These are phyloP conservation scores for Halesus radiatus DNA, from an alignment of 1,140 invertebrate species.

Conservation along the genomic window DNA sequence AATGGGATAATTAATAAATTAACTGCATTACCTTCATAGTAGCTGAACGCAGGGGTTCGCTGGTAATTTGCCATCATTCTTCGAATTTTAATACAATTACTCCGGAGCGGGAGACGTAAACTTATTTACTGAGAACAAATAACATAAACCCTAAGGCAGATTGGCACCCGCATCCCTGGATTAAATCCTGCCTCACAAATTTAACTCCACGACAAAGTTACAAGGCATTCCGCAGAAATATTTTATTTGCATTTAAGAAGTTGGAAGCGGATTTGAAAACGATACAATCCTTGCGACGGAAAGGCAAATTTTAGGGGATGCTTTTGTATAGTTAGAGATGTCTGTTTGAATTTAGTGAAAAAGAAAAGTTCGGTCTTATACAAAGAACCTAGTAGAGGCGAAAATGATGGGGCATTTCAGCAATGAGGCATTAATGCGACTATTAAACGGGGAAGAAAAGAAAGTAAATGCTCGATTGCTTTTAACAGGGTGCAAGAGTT, in stretches of 20 bases:
- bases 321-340: background rate
- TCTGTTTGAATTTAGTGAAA: slow-evolving; percentile 26
- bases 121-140: slow-evolving; percentile 43
- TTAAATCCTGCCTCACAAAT: background rate
- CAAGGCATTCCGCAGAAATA: background rate
- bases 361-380: slow-evolving; percentile 16
- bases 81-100: slow-evolving; percentile 41
- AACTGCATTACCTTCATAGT: slow-evolving; percentile 32
- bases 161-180: slow-evolving; percentile 40
- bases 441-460: slow-evolving; percentile 32
- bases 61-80: slow-evolving; percentile 39
- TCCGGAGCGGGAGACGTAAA: slow-evolving; percentile 37
- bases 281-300: background rate
- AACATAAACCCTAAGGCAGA: slow-evolving; percentile 33
- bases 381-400: slow-evolving; percentile 14
- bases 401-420: slow-evolving; percentile 37
- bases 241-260: background rate
- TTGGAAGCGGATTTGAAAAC: background rate
- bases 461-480: slow-evolving; percentile 34
- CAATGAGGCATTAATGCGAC: slow-evolving; percentile 33
- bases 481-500: slow-evolving; percentile 10
- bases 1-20: slow-evolving; percentile 40
- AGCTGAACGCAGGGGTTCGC: background rate
- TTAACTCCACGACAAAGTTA: background rate
- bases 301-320: background rate